Evolutionary conservation across 2,888 invertebrate species (phyloP).

Genomic region (Leptinotarsa haldemani): DNA sequence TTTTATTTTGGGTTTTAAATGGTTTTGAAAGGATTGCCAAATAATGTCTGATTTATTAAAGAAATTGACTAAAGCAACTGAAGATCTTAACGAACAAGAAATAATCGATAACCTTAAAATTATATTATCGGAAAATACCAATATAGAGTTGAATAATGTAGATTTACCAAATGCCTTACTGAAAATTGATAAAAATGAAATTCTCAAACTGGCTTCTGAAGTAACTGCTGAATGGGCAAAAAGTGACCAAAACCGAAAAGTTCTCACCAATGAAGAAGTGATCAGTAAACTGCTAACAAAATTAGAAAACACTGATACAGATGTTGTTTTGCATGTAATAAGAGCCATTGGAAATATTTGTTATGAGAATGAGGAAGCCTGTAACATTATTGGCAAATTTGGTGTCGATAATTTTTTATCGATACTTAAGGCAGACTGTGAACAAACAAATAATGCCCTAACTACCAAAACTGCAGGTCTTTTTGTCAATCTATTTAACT

Average conservation of each 20-base stretch:
- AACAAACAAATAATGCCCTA: slow-evolving; percentile 50
- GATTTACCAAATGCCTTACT: slow-evolving; percentile 66
- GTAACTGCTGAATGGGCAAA: slow-evolving; percentile 86
- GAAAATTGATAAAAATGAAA: slow-evolving; percentile 66
- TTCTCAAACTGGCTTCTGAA: slow-evolving; percentile 73
- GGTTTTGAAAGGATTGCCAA: not conserved
- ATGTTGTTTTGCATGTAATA: slow-evolving; percentile 76
- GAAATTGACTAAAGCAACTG: slow-evolving; percentile 32
- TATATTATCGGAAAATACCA: slow-evolving; percentile 66
- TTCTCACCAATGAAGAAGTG: slow-evolving; percentile 74
- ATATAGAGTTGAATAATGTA: slow-evolving; percentile 67
- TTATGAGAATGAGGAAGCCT: slow-evolving; percentile 83
- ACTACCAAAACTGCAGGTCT: slow-evolving; percentile 77
- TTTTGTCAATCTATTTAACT: slow-evolving; percentile 82
- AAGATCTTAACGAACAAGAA: slow-evolving; percentile 60
- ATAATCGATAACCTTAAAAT: slow-evolving; percentile 67
- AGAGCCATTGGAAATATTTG: slow-evolving; percentile 90
- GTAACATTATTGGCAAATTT: slow-evolving; percentile 66
- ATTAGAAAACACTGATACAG: slow-evolving; percentile 69
- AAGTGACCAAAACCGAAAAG: slow-evolving; percentile 78
- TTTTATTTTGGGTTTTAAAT: slow-evolving; percentile 10
- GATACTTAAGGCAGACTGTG: slow-evolving; percentile 52
- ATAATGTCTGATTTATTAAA: slow-evolving; percentile 34
- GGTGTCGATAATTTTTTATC: slow-evolving; percentile 57
- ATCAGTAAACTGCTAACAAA: slow-evolving; percentile 71